These are phyloP conservation scores for Asteroscopus sphinx DNA, from an alignment of 2,888 invertebrate genomes.

Conservation along the genomic window DNA sequence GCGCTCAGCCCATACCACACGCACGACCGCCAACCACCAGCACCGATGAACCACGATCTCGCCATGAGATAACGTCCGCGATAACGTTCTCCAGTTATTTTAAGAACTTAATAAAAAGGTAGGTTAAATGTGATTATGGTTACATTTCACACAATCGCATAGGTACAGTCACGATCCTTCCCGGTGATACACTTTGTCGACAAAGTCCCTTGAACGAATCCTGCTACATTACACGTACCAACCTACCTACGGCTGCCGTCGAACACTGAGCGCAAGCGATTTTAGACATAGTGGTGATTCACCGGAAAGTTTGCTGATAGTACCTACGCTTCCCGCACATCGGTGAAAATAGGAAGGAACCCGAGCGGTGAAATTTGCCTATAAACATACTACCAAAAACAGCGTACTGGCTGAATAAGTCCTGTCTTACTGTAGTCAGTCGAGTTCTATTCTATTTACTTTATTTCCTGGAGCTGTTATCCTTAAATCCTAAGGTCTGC, in stretches of 20 bases:
- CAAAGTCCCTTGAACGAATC: too few species aligned
- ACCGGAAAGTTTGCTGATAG: too few species aligned
- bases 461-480: slow-evolving; percentile 40
- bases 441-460: slow-evolving; percentile 38
- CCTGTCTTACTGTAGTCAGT: slow-evolving; percentile 22
- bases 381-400: slow-evolving; percentile 18
- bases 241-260: too few species aligned
- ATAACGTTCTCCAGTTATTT: slow-evolving; percentile 85
- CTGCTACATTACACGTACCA: too few species aligned
- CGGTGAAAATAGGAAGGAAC: slow-evolving; percentile 18
- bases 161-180: too few species aligned
- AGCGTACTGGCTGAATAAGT: slow-evolving; percentile 8
- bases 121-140: slow-evolving; percentile 79
- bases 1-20: slow-evolving; percentile 46
- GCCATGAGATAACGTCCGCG: slow-evolving; percentile 86
- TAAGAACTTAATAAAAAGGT: slow-evolving; percentile 86
- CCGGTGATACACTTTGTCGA: too few species aligned
- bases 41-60: slow-evolving; percentile 71
- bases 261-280: too few species aligned
- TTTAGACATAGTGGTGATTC: too few species aligned
- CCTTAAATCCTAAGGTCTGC: slow-evolving; percentile 23
- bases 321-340: slow-evolving; percentile 44
- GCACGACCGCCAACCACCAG: slow-evolving; percentile 57
- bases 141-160: slow-evolving; percentile 65
- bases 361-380: slow-evolving; percentile 15